These are phyloP conservation scores for Tamias sibiricus DNA, from an alignment of 2,113 vertebrate genomes.

Conservation along the genomic window DNA sequence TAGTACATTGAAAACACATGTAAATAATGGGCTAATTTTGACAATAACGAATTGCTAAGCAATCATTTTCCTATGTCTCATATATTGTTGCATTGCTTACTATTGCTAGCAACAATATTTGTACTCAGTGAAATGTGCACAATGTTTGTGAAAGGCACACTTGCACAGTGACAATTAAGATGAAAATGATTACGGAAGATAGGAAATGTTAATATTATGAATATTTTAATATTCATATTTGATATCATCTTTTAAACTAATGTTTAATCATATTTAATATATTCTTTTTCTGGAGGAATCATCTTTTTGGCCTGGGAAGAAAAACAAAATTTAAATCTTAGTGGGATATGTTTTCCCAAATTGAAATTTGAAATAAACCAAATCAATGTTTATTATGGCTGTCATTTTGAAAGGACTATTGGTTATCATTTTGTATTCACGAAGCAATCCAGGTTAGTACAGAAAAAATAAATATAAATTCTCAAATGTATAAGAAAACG, in stretches of 20 bases:
- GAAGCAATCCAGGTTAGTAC: slow-evolving; percentile 64
- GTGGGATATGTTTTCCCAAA: slow-evolving; percentile 52
- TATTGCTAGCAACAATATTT: background rate
- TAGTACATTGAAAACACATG: background rate
- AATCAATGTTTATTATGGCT: slow-evolving; percentile 61
- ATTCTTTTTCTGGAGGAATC: background rate
- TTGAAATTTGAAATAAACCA: slow-evolving; percentile 58
- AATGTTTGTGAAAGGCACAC: background rate
- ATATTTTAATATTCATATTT: background rate
- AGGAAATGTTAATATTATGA: background rate
- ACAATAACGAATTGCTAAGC: background rate
- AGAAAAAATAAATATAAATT: slow-evolving; percentile 54
- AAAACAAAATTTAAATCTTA: slow-evolving; percentile 15
- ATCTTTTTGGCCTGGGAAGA: background rate
- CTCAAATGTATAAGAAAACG: slow-evolving; percentile 42
- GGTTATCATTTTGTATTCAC: slow-evolving; percentile 78
- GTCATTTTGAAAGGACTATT: slow-evolving; percentile 61
- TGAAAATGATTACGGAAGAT: background rate
- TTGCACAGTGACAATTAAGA: background rate
- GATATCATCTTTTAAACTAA: background rate
- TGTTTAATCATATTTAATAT: background rate
- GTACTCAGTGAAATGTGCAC: background rate
- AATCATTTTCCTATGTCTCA: background rate
- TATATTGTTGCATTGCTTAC: background rate
- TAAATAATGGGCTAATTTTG: background rate